Conservation (phyloP, 2,113 vertebrate genomes). For the Psilopsiagon aymara region DNA sequence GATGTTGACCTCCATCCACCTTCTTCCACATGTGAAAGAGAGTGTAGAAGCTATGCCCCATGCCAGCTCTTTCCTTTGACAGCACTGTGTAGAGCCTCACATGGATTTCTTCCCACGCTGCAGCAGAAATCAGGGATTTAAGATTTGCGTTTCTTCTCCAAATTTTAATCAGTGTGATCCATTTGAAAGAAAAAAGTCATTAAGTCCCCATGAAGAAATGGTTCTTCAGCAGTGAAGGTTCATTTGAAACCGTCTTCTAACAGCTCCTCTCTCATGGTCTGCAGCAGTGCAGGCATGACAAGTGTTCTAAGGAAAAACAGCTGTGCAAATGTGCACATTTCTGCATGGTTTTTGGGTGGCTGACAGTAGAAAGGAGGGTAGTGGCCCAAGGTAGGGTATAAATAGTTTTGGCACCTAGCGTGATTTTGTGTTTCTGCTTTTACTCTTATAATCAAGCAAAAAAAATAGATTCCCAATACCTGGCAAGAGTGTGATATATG, state of each 20-base stretch:
- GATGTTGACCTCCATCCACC: neutral
- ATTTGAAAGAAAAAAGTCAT: neutral
- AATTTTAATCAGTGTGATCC: neutral
- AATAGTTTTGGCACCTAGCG: neutral
- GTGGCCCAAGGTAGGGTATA: neutral
- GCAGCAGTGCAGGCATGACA: fast-evolving
- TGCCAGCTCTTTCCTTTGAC: neutral
- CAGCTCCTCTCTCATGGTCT: fast-evolving
- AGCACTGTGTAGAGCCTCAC: fast-evolving
- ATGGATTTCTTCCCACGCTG: neutral
- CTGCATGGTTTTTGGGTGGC: neutral
- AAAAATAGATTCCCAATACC: neutral
- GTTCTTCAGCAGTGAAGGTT: neutral
- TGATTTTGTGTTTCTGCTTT: neutral
- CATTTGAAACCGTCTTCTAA: neutral
- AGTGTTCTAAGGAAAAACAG: neutral
- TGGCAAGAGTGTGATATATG: neutral
- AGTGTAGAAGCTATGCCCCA: fast-evolving
- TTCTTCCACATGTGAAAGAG: neutral
- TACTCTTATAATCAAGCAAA: neutral
- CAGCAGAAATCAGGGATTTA: neutral
- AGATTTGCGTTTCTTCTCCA: neutral
- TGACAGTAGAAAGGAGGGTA: neutral
- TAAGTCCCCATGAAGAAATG: neutral
- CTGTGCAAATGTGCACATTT: neutral